Conservation (phyloP, 2,113 vertebrate genomes). For the Chloropsis hardwickii region DNA sequence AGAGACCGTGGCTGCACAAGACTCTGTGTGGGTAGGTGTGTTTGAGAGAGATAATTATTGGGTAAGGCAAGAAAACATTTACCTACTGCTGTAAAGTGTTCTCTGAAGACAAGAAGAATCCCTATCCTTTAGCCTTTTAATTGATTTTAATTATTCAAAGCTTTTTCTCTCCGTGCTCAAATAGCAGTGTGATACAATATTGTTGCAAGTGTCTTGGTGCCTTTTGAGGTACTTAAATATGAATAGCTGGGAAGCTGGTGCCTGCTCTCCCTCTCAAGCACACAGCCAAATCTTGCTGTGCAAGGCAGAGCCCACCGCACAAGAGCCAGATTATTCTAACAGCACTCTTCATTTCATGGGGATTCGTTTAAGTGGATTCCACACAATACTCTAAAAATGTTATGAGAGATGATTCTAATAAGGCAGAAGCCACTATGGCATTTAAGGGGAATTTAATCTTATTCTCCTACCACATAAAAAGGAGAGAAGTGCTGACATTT, state of each 20-base stretch:
- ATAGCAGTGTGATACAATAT: constrained; percentile 41
- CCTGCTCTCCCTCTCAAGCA: not conserved
- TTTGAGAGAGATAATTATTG: constrained; percentile 35
- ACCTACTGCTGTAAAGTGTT: constrained; percentile 23
- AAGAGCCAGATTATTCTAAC: constrained; percentile 45
- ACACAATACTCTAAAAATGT: constrained; percentile 51
- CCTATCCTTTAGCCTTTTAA: constrained; percentile 59
- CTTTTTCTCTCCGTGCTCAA: constrained; percentile 57
- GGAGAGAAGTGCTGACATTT: constrained; percentile 59
- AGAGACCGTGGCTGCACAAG: not conserved
- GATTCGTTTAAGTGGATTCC: constrained; percentile 60
- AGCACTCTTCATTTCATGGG: constrained; percentile 48
- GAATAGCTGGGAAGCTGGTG: constrained; percentile 35
- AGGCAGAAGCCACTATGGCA: constrained; percentile 42
- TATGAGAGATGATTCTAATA: constrained; percentile 67
- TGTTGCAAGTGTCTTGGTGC: constrained; percentile 20
- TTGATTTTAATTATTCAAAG: constrained; percentile 71
- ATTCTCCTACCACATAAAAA: constrained; percentile 57
- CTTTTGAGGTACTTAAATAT: constrained; percentile 49
- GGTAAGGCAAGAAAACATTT: constrained; percentile 57
- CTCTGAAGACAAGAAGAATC: constrained; percentile 57
- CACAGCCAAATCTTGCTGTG: constrained; percentile 1
- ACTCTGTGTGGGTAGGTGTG: not conserved
- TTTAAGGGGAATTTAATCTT: constrained; percentile 64
- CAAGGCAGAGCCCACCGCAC: not conserved